Conservation (phyloP, 2,888 invertebrate genomes). For the Machimus atricapillus region DNA sequence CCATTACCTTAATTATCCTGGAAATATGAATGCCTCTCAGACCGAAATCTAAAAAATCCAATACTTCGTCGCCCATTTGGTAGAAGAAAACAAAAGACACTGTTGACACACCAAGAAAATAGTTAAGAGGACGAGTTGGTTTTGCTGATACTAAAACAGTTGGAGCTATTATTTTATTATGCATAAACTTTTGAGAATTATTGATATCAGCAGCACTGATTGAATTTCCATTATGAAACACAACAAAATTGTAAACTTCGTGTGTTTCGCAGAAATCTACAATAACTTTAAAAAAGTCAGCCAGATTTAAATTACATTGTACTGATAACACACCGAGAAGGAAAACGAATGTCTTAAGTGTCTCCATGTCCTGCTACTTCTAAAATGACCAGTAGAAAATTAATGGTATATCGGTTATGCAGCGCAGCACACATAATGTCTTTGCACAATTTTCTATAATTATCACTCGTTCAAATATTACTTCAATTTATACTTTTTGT, state of each 20-base stretch:
- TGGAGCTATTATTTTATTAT: not conserved
- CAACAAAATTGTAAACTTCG: not conserved
- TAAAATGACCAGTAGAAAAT: not conserved
- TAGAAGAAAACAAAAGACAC: not conserved
- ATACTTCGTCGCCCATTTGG: not conserved
- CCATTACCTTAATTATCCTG: not conserved
- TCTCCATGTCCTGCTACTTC: not conserved
- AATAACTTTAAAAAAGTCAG: not conserved
- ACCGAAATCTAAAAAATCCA: not conserved
- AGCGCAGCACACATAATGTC: no score
- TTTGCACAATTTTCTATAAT: not conserved
- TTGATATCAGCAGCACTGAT: not conserved
- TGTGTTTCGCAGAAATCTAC: not conserved
- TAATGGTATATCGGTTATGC: not conserved
- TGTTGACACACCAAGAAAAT: not conserved
- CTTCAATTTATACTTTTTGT: not conserved
- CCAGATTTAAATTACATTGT: not conserved
- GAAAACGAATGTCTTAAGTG: not conserved
- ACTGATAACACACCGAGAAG: not conserved
- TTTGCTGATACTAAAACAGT: not conserved
- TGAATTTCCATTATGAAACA: not conserved
- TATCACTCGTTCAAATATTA: not conserved
- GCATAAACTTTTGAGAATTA: not conserved
- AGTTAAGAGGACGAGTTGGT: not conserved
- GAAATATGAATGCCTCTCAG: not conserved